Base-by-base conservation (phyloP, 2,797 vertebrate species). In the Oreortyx pictus region DNA sequence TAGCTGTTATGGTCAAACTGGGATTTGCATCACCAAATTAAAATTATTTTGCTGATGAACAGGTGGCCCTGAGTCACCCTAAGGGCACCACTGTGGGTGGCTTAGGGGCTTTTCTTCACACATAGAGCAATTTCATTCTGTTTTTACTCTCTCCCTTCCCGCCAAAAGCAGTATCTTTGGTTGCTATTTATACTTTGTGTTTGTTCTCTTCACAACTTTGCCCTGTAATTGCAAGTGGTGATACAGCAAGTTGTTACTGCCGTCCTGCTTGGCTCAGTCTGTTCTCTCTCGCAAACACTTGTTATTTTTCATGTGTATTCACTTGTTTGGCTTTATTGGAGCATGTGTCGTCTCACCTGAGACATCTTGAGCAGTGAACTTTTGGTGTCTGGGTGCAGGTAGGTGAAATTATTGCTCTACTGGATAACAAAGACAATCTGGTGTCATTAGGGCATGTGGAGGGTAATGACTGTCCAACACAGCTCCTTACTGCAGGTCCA, bases 401-500 rank as follows among this genome's bases (percentile, higher is more conserved):
- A 46, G 35, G 29, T 19, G 65, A 62, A 90, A 31, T 4, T 25
- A 17, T 71, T 46, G 10, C 47, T 80, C 8, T 44, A 2, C 31
- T 7, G 50, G 12, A 70, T 9, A 11, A 15, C 41, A 19, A 43
- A 82, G 67, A 8, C 57, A 82, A 54, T 80, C 61, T 23, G 15
- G 25, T 24, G 35, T 14, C 44, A 67, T 31, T 0, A 1, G 18
- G 54, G 39, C 9, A 14, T 1, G 0, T 7, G 29, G 46, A 18
- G 23, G 81, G 18, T 44, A 65, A 47, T 62, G 29, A 46, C 19
- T 16, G 23, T 14, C 39, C 29, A 29, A 29, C 35, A 7, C 8
- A 23, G 6, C 11, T 65, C 7, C 16, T 47, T 57, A 15, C 31
- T 65, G 33, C 5, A 20, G 3, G 10, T 57, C 22, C 0, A 92